Evolutionary conservation across 2,797 vertebrate genomes (phyloP).

Genomic region (Pangasius sanitwongsei): DNA sequence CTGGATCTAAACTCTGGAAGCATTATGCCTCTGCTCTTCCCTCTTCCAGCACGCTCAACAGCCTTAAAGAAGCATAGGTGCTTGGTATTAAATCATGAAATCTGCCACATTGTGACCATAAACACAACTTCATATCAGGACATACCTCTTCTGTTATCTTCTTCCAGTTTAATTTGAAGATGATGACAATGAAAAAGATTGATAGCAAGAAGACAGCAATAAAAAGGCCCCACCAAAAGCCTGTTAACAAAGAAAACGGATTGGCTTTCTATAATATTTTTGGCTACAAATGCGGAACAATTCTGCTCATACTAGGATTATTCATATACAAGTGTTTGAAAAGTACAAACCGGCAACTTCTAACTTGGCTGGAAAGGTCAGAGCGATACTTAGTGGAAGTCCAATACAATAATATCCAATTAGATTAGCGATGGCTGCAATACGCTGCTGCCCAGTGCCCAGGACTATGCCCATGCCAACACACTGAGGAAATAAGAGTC

Average conservation of each 20-base stretch:
- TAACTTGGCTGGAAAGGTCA: slow-evolving; percentile 84
- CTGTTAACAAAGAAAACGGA: slow-evolving; percentile 64
- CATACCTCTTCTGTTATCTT: slow-evolving; percentile 80
- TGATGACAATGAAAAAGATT: slow-evolving; percentile 77
- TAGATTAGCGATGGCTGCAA: slow-evolving; percentile 86
- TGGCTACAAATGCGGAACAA: neutral
- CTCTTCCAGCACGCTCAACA: slow-evolving; percentile 52
- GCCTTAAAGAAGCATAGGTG: slow-evolving; percentile 49
- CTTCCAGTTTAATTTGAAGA: slow-evolving; percentile 82
- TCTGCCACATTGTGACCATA: neutral
- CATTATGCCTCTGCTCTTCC: slow-evolving; percentile 8
- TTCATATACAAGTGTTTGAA: neutral
- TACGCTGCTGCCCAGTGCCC: slow-evolving; percentile 88
- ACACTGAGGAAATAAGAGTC: slow-evolving; percentile 67
- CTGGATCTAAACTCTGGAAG: slow-evolving; percentile 46
- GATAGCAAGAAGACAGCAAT: slow-evolving; percentile 79
- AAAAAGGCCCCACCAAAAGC: slow-evolving; percentile 87
- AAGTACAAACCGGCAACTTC: slow-evolving; percentile 79
- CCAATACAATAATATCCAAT: slow-evolving; percentile 86
- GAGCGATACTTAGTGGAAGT: slow-evolving; percentile 78
- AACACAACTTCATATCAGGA: neutral
- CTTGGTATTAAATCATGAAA: neutral
- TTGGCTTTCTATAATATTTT: neutral
- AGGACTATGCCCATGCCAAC: slow-evolving; percentile 84
- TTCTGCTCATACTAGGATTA: neutral